Evolutionary conservation across 92 coral and sea anemone genomes (phyloP), one percentile per base, ranked within the genome.

Genomic region (Porites rus): DNA sequence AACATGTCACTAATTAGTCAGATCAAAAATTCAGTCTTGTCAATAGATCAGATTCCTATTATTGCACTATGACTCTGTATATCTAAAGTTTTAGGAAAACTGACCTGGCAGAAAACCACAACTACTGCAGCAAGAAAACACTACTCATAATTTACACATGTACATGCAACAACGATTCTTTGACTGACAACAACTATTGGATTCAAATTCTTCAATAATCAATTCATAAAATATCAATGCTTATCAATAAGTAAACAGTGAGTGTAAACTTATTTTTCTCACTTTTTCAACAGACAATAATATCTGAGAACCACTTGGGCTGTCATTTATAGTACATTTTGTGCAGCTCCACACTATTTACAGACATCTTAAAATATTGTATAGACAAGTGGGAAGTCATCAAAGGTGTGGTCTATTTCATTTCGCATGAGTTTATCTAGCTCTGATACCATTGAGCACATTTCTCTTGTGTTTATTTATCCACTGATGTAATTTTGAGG

Each of bases 391-490:
- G 77, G 56, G 61, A 74, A 73, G 59, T 84, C 72, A 74, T 81
- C 50, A 73, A 72, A 63, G 81, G 72, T 84, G 56, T 61, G 70
- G 64, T 60, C 71, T 75, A 59, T 31, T 61, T 38, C 14, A 28
- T 53, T 81, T 71, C 78, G 17, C 76, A 61, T 74, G 65, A 67
- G 66, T 81, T 81, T 69, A 81, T 81, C 86, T 81, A 25, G 76
- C 86, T 81, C 86, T 82, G 59, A 72, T 82, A 59, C 86, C 78
- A 77, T 71, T 54, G 70, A 60, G 60, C 51, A 80, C 65, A 65
- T 81, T 80, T 38, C 74, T 88, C 72, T 74, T 81, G 77, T 67
- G 83, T 7, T 52, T 80, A 25, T 87, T 87, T 31, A 87, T 87
- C 87, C 82, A 81, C 14, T 74, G 71, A 81, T 81, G 60, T 59